Conservation (phyloP, 2,888 invertebrate species). For the Dryobota labecula region DNA sequence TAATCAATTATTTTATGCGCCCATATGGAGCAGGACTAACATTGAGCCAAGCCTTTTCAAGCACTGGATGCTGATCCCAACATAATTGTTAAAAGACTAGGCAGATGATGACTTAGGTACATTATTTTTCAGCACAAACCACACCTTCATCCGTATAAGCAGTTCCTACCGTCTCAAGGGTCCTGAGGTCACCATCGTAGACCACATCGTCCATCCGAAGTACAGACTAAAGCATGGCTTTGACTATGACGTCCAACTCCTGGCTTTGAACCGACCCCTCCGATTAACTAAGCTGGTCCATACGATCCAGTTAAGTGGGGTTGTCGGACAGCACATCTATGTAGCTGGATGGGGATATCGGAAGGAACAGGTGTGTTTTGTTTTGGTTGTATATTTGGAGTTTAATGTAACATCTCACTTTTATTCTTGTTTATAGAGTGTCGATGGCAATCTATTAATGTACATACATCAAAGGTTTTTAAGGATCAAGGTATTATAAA, state of each 20-base stretch:
- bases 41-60: no score
- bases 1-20: no score
- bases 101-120: no score
- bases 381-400: no score
- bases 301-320: constrained; percentile 69
- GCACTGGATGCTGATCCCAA: no score
- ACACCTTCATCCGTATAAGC: constrained; percentile 75
- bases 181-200: constrained; percentile 65
- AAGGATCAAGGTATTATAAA: no score
- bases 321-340: constrained; percentile 65
- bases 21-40: no score
- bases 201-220: constrained; percentile 76
- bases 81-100: no score
- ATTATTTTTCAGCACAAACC: constrained; percentile 42
- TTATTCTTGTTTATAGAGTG: no score
- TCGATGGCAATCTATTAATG: no score
- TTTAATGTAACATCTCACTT: no score
- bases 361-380: constrained; percentile 74
- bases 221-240: constrained; percentile 74
- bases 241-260: constrained; percentile 80
- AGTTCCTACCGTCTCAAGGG: constrained; percentile 72
- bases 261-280: constrained; percentile 68
- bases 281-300: constrained; percentile 67
- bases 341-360: constrained; percentile 83
- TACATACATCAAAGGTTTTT: no score